Evolutionary conservation across 1,140 invertebrate genomes (phyloP).

Genomic region (Oedothorax gibbosus): DNA sequence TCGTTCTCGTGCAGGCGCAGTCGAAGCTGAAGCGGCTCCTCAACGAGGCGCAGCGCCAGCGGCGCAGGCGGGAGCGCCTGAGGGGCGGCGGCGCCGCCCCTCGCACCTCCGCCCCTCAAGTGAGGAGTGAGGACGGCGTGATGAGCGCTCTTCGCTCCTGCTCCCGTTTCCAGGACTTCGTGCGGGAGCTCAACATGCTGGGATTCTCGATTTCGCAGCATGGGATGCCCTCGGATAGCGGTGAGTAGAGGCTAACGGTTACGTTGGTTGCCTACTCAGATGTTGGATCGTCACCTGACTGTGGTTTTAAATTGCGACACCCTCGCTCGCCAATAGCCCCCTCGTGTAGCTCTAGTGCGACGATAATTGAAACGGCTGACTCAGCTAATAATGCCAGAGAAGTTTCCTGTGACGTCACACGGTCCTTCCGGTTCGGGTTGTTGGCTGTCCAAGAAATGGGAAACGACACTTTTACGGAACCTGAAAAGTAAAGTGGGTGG

Average conservation of each 20-base stretch:
- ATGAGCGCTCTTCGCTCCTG: conserved; percentile 43
- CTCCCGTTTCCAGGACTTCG: conserved; percentile 41
- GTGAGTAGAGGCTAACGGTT: background rate
- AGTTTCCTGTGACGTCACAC: no score
- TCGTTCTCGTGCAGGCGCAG: conserved; percentile 5
- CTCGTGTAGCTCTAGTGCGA: no score
- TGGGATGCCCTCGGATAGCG: background rate
- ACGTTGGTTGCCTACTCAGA: background rate
- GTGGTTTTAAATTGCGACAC: background rate
- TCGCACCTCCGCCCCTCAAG: background rate
- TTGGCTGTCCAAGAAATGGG: no score
- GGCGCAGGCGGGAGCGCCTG: conserved; percentile 15
- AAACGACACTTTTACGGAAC: no score
- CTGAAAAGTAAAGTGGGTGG: no score
- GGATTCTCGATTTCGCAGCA: conserved; percentile 12
- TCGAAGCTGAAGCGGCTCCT: conserved; percentile 37
- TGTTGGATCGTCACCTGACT: background rate
- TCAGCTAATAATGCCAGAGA: no score
- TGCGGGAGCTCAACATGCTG: conserved; percentile 27
- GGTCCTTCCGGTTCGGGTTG: no score
- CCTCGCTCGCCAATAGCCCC: no score
- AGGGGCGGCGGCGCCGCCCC: background rate
- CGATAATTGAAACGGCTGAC: no score
- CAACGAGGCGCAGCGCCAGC: conserved; percentile 41
- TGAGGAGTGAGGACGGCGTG: conserved; percentile 21